Conservation (phyloP, 2,113 vertebrate genomes). For the Echinops telfairi region DNA sequence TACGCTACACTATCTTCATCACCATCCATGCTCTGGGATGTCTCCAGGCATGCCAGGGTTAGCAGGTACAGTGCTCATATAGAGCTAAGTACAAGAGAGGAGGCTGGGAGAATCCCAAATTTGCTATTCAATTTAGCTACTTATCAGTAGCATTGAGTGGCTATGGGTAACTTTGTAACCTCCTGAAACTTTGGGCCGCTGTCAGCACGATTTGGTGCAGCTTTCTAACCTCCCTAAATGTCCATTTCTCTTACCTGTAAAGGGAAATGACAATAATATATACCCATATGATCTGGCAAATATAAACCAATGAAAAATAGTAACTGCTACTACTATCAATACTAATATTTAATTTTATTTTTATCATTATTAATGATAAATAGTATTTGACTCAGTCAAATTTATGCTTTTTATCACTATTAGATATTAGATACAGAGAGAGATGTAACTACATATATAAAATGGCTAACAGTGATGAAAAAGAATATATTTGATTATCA, state of each 20-base stretch:
- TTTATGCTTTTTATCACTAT: slow-evolving; percentile 46
- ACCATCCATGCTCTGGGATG: neutral
- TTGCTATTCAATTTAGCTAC: neutral
- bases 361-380: slow-evolving; percentile 44
- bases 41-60: neutral
- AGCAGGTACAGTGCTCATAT: neutral
- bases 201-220: neutral
- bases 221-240: neutral
- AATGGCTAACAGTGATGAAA: too few species aligned
- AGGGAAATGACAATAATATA: neutral
- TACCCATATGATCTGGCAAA: neutral
- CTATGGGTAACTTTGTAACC: neutral
- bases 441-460: neutral
- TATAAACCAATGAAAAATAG: neutral
- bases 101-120: neutral
- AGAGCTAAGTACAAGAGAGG: neutral
- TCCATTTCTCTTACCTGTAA: neutral
- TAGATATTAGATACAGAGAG: slow-evolving; percentile 11
- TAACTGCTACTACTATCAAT: neutral
- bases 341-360: neutral
- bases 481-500: too few species aligned
- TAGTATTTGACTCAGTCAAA: slow-evolving; percentile 51
- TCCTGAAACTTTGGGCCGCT: neutral
- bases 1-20: neutral
- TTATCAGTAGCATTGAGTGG: neutral